Base-by-base conservation (phyloP, 2,797 vertebrate species). In the Buphagus erythrorhynchus region DNA sequence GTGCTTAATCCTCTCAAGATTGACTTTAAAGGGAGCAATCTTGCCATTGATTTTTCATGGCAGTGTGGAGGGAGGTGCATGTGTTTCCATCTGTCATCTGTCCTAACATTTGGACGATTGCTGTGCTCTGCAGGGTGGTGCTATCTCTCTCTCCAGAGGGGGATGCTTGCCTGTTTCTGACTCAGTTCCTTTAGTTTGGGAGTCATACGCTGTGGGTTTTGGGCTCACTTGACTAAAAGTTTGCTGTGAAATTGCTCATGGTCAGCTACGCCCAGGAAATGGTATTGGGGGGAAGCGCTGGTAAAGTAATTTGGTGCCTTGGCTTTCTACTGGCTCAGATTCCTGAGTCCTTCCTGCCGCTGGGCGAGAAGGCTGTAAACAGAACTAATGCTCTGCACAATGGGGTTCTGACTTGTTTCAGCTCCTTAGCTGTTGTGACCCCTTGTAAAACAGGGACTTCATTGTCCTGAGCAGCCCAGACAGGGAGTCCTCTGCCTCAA, bases 371-470 rank as follows among this genome's bases (percentile, higher is more conserved):
- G 77, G 78, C 78, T 69, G 86, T 78, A 71, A 89, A 91, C 63
- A 95, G 93, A 96, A 92, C 88, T 96, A 77, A 76, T 95, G 62
- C 90, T 93, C 26, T 71, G 96, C 95, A 85, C 84, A 94, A 87
- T 96, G 95, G 93, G 93, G 90, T 94, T 90, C 87, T 95, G 94
- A 95, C 97, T 95, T 93, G 85, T 83, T 97, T 91, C 92, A 96
- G 96, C 89, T 95, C 88, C 97, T 97, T 94, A 84, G 95, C 88
- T 95, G 94, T 94, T 94, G 96, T 95, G 95, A 96, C 95, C 97
- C 97, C 88, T 96, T 33, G 6, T 95, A 72, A 97, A 97, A 98
- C 98, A 98, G 97, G 96, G 94, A 75, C 94, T 93, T 95, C 95
- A 97, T 98, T 98, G 98, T 98, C 96, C 94, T 78, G 92, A 48